phyloP scores from a whole-genome alignment of 2,113 vertebrate species.

The Pantherophis guttatus region DNA sequence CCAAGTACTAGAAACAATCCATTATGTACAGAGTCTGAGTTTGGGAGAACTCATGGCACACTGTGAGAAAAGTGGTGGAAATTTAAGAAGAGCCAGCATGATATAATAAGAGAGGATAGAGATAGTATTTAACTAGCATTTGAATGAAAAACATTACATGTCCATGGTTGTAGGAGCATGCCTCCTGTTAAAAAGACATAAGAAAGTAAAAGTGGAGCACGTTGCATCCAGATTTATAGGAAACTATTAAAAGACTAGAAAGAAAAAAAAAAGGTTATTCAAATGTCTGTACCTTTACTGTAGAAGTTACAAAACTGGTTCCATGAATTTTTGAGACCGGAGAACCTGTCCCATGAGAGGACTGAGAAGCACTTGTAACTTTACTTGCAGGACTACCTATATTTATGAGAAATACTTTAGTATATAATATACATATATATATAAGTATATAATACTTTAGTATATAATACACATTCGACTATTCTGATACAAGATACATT shows the following conservation, averaged over 20 bases:
- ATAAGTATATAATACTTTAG: neutral
- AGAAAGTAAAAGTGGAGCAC: neutral
- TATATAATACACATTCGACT: neutral
- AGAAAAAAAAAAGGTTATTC: neutral
- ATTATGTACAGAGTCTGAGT: neutral
- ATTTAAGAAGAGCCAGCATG: neutral
- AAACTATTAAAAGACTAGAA: neutral
- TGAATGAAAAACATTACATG: neutral
- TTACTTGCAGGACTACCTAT: conserved; percentile 91
- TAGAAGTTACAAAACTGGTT: conserved; percentile 84
- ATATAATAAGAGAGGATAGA: neutral
- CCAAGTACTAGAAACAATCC: neutral
- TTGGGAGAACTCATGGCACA: neutral
- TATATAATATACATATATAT: neutral
- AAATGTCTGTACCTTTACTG: conserved; percentile 84
- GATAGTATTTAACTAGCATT: neutral
- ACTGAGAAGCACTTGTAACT: conserved; percentile 72
- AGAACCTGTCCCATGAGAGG: conserved; percentile 79
- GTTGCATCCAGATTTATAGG: neutral
- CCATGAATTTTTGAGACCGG: conserved; percentile 90
- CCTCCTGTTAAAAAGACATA: neutral
- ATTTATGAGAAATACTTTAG: conserved; percentile 30
- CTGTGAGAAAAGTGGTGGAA: neutral
- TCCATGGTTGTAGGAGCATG: conserved; percentile 25
- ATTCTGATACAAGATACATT: neutral